Percentiles rank a stretch among this genome's conserved stretches.
Evolutionary conservation across 2,113 vertebrate species (phyloP).

Genomic region (Ammodytes marinus): DNA sequence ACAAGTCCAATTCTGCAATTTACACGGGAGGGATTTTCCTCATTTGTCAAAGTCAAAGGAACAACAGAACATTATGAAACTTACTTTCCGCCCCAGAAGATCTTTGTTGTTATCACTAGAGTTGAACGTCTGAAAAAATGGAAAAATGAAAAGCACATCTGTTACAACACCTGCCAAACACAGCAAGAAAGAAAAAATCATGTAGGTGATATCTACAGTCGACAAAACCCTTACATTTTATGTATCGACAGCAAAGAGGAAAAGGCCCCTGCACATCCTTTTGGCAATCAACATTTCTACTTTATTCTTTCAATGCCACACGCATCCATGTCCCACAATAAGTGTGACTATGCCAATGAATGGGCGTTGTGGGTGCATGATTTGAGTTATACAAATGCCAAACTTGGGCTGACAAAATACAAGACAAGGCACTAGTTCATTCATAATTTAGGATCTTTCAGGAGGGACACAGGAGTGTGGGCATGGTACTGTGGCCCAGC

Average conservation of each 20-base stretch:
- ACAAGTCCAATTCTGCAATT: constrained; percentile 13
- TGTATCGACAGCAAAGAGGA: background rate
- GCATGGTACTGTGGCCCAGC: constrained; percentile 25
- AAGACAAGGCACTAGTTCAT: constrained; percentile 58
- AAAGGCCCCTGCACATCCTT: constrained; percentile 19
- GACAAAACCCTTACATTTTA: background rate
- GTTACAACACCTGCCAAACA: constrained; percentile 49
- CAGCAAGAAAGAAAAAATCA: background rate
- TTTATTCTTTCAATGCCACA: constrained; percentile 39
- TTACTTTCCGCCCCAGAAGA: constrained; percentile 99
- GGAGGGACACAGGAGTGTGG: constrained; percentile 55
- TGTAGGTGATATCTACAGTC: background rate
- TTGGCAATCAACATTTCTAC: constrained; percentile 19
- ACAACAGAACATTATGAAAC: constrained; percentile 71
- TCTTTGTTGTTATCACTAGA: constrained; percentile 99
- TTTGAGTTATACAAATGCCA: constrained; percentile 45
- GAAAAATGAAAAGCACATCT: constrained; percentile 61
- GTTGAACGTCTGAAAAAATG: constrained; percentile 91
- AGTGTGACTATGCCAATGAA: constrained; percentile 32
- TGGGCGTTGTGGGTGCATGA: constrained; percentile 31
- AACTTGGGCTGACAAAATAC: constrained; percentile 30
- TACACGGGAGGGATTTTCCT: constrained; percentile 37
- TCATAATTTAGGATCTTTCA: constrained; percentile 70
- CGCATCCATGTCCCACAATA: constrained; percentile 36
- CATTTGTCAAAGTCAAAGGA: constrained; percentile 24